These are phyloP conservation scores for Callinectes sapidus DNA, from an alignment of 2,888 invertebrate genomes.

Conservation along the genomic window DNA sequence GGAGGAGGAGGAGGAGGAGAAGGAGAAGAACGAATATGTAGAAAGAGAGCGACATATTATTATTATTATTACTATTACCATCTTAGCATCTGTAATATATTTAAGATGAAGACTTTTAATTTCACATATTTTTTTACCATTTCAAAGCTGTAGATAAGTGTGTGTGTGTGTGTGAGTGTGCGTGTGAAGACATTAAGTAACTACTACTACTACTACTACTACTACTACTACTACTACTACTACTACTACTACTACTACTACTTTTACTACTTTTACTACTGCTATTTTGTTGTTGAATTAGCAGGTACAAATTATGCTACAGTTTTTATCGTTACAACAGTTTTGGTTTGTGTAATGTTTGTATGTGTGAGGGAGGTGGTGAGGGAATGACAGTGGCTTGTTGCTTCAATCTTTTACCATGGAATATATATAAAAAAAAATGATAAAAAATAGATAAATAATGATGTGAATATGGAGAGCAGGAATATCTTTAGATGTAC, in stretches of 20 bases:
- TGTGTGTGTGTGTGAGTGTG: neutral
- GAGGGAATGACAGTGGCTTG: neutral
- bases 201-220: neutral
- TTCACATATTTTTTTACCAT: conserved; percentile 23
- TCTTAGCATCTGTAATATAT: neutral
- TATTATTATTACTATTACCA: neutral
- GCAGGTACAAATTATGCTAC: conserved; percentile 25
- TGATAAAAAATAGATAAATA: neutral
- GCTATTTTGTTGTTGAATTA: neutral
- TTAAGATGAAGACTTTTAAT: neutral
- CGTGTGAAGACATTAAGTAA: neutral
- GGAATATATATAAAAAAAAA: neutral
- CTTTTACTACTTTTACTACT: neutral
- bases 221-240: conserved; percentile 2
- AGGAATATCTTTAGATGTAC: conserved; percentile 16
- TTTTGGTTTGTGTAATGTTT: neutral
- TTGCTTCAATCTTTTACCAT: neutral
- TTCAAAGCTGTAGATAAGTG: neutral
- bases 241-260: neutral
- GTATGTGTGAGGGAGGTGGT: neutral
- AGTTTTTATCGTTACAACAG: neutral
- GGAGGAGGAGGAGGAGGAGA: neutral
- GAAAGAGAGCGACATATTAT: neutral
- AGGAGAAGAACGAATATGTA: too few relatives aligned
- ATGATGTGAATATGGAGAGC: neutral